phyloP scores from a whole-genome alignment of 2,113 vertebrate species.

The Campylorhamphus procurvoides region DNA sequence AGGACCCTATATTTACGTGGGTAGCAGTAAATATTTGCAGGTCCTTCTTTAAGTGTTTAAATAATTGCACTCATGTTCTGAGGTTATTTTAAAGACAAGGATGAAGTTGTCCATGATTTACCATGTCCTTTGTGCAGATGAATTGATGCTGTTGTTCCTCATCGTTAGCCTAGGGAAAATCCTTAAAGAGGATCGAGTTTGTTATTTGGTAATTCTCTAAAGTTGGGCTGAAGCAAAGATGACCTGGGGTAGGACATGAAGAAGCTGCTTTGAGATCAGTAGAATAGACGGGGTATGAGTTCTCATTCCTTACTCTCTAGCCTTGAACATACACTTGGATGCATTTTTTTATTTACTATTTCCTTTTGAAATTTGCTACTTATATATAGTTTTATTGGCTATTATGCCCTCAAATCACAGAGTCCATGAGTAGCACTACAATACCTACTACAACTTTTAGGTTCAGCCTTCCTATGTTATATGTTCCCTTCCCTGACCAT shows the following conservation, averaged over 20 bases:
- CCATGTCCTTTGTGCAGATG: neutral
- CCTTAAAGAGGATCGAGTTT: fast-evolving
- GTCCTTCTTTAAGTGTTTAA: neutral
- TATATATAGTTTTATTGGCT: neutral
- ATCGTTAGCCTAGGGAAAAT: neutral
- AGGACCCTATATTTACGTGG: neutral
- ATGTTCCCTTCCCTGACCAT: neutral
- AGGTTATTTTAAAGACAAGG: neutral
- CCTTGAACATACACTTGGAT: neutral
- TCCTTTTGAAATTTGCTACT: neutral
- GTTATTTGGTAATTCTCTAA: neutral
- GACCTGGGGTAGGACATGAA: neutral
- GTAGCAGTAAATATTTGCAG: neutral
- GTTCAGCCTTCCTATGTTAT: neutral
- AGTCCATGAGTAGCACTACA: neutral
- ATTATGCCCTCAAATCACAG: neutral
- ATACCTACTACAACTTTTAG: neutral
- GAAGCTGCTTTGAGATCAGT: neutral
- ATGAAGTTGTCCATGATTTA: neutral
- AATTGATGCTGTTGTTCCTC: neutral
- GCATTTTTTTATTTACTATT: neutral
- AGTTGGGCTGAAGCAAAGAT: neutral
- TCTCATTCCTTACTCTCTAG: neutral
- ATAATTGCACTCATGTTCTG: neutral
- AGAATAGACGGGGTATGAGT: neutral